Evolutionary conservation across 2,113 vertebrate species (phyloP).

Genomic region (Eulemur macaco): DNA sequence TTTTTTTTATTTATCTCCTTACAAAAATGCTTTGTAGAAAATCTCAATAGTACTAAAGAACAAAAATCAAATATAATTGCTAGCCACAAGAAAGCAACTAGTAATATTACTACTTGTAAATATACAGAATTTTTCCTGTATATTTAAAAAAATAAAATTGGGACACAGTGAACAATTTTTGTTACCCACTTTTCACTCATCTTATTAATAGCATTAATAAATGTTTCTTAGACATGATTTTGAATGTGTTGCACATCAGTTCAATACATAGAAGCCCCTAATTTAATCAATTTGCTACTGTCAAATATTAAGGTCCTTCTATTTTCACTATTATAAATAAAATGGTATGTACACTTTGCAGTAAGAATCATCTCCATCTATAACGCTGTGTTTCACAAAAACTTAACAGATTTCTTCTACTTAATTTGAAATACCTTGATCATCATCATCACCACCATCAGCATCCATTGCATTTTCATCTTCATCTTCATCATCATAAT

Average conservation of each 20-base stretch:
- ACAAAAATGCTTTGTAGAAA: neutral
- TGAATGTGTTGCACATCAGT: neutral
- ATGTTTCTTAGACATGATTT: neutral
- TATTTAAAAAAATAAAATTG: neutral
- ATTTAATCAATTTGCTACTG: neutral
- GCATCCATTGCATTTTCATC: slow-evolving; percentile 99
- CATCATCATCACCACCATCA: slow-evolving; percentile 96
- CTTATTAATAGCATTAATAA: neutral
- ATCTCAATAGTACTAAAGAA: neutral
- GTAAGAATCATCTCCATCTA: neutral
- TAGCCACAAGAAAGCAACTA: neutral
- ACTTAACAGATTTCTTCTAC: neutral
- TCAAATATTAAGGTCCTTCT: neutral
- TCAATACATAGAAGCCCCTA: neutral
- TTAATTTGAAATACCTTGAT: slow-evolving; percentile 91
- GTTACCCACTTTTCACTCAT: neutral
- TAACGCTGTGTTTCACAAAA: neutral
- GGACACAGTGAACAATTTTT: neutral
- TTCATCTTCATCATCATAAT: slow-evolving; percentile 99
- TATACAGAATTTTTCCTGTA: neutral
- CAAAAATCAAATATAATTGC: neutral
- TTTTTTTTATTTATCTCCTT: neutral
- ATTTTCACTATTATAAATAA: neutral
- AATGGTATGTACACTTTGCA: neutral
- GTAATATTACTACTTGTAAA: neutral